Evolutionary conservation across 2,113 vertebrate species (phyloP).

Genomic region (Eleginops maclovinus): DNA sequence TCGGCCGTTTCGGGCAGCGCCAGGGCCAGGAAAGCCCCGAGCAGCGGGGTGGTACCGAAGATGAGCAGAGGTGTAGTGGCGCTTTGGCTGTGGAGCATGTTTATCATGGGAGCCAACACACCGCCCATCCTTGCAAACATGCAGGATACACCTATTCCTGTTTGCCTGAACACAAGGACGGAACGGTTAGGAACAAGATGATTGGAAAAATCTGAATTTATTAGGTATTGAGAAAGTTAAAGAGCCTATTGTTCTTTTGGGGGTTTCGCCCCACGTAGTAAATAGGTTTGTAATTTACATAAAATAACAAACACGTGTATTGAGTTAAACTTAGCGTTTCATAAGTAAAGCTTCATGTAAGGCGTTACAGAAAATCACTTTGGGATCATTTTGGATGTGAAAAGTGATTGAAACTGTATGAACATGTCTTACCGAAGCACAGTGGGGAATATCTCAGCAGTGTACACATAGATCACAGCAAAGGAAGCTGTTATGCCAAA

Average conservation of each 20-base stretch:
- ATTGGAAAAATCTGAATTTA: no score
- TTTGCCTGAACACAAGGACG: slow-evolving; percentile 79
- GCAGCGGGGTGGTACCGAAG: slow-evolving; percentile 80
- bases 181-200: no score
- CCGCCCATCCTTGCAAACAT: slow-evolving; percentile 86
- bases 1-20: slow-evolving; percentile 85
- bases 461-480: slow-evolving; percentile 86
- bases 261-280: no score
- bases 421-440: slow-evolving; percentile 81
- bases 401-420: neutral
- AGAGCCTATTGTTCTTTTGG: no score
- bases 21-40: slow-evolving; percentile 81
- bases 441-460: slow-evolving; percentile 88
- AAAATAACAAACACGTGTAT: no score
- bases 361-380: no score
- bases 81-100: slow-evolving; percentile 76
- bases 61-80: slow-evolving; percentile 73
- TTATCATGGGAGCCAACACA: slow-evolving; percentile 83
- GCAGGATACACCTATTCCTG: slow-evolving; percentile 84
- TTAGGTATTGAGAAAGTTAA: no score
- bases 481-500: slow-evolving; percentile 89
- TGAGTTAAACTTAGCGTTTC: no score
- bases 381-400: neutral
- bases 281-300: no score
- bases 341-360: no score